phyloP scores from a whole-genome alignment of 2,888 invertebrate genomes.

The Latrodectus hesperus region DNA sequence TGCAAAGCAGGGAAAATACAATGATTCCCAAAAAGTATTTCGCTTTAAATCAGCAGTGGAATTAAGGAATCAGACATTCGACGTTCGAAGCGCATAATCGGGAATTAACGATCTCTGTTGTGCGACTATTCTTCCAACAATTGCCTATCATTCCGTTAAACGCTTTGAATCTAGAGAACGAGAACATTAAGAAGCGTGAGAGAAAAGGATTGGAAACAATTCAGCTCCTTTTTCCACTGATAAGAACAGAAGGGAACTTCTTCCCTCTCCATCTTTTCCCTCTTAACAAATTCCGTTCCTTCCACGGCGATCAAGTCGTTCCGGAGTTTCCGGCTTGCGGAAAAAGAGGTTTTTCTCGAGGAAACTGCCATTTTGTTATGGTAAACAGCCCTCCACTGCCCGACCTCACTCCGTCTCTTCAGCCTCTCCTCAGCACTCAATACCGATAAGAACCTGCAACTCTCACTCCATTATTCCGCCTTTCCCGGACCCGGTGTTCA shows the following conservation, averaged over 20 bases:
- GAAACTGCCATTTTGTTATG: conserved; percentile 69
- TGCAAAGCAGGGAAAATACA: too few relatives aligned
- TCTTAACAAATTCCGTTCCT: conserved; percentile 62
- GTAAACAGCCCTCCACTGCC: conserved; percentile 58
- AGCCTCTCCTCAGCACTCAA: too few relatives aligned
- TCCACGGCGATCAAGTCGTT: conserved; percentile 52
- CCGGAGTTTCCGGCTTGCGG: conserved; percentile 61
- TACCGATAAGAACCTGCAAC: conserved; percentile 46
- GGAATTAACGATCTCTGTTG: too few relatives aligned
- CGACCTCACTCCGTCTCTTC: conserved; percentile 9
- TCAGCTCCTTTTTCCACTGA: conserved; percentile 39
- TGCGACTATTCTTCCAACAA: too few relatives aligned
- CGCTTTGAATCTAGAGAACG: neutral
- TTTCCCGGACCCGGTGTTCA: conserved; percentile 57
- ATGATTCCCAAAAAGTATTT: too few relatives aligned
- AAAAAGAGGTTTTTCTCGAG: conserved; percentile 62
- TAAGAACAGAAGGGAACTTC: conserved; percentile 21
- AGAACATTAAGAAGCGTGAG: neutral
- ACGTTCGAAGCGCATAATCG: too few relatives aligned
- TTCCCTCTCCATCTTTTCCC: conserved; percentile 21
- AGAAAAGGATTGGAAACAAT: conserved; percentile 47
- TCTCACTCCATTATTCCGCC: conserved; percentile 35
- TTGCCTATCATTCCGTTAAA: neutral
- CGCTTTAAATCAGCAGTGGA: too few relatives aligned
- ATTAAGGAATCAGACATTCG: too few relatives aligned